Evolutionary conservation across 2,797 vertebrate genomes (phyloP).

Genomic region (Enteromius fasciolatus): DNA sequence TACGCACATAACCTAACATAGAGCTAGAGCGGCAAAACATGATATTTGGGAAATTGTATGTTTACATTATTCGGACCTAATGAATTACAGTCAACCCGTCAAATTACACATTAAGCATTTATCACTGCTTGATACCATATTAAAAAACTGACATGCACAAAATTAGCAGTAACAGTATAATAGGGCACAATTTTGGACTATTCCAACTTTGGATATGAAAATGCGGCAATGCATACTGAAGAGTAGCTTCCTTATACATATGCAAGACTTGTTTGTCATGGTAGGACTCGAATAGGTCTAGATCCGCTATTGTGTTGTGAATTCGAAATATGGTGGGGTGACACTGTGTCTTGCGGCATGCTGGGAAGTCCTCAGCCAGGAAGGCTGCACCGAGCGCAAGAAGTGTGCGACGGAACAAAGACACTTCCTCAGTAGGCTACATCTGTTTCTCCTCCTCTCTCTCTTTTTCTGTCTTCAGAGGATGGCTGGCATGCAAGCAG

Average conservation of each 20-base stretch:
- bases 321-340: conserved; percentile 16
- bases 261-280: conserved; percentile 25
- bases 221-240: neutral
- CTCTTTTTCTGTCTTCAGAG: conserved; percentile 74
- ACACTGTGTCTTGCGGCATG: conserved; percentile 30
- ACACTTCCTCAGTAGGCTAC: conserved; percentile 55
- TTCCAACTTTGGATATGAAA: neutral
- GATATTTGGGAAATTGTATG: neutral
- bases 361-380: conserved; percentile 35
- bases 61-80: neutral
- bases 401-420: conserved; percentile 47
- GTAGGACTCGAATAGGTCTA: neutral
- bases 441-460: conserved; percentile 56
- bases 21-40: conserved; percentile 20
- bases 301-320: conserved; percentile 19
- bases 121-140: neutral
- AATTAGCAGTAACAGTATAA: neutral
- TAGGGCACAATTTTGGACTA: neutral
- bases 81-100: neutral
- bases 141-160: neutral
- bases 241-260: conserved; percentile 9
- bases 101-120: neutral
- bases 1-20: conserved; percentile 45
- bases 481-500: conserved; percentile 84
- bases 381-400: conserved; percentile 27